phyloP scores from a whole-genome alignment of 2,113 vertebrate species.

The Macheiramphus alcinus region DNA sequence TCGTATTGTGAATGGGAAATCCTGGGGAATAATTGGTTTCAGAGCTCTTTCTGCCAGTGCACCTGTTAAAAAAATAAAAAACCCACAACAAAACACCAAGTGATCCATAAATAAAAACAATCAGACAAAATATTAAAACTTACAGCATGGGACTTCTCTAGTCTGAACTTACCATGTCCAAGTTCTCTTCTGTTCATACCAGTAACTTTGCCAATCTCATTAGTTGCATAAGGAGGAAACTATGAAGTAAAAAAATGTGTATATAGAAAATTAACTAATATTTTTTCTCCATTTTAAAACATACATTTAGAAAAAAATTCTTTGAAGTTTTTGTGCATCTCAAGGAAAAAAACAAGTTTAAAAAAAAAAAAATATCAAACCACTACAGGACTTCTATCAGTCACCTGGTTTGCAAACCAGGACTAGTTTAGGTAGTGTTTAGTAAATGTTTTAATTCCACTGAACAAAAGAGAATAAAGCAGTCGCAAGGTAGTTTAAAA shows the following conservation, averaged over 20 bases:
- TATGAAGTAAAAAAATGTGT: slow-evolving; percentile 37
- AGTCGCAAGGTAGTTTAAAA: background rate
- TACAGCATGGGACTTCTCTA: background rate
- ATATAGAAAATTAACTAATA: background rate
- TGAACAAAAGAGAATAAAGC: background rate
- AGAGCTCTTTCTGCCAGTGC: slow-evolving; percentile 92
- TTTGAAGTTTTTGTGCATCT: background rate
- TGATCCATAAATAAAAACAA: background rate
- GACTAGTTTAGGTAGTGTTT: background rate
- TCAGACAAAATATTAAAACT: background rate
- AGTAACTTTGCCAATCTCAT: slow-evolving; percentile 89
- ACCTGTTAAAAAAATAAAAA: slow-evolving; percentile 70
- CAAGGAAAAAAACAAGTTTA: background rate
- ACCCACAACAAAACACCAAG: background rate
- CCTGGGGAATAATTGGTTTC: slow-evolving; percentile 88
- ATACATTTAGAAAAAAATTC: background rate
- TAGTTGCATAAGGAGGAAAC: slow-evolving; percentile 98
- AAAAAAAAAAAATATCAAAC: background rate
- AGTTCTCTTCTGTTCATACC: slow-evolving; percentile 91
- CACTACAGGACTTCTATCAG: background rate
- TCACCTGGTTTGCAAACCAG: background rate
- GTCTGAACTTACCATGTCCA: slow-evolving; percentile 85
- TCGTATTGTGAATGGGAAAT: slow-evolving; percentile 95
- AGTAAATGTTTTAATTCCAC: background rate
- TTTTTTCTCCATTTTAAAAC: background rate